These are phyloP conservation scores for Ranitomeya variabilis DNA, from an alignment of 2,113 vertebrate genomes.

Conservation along the genomic window DNA sequence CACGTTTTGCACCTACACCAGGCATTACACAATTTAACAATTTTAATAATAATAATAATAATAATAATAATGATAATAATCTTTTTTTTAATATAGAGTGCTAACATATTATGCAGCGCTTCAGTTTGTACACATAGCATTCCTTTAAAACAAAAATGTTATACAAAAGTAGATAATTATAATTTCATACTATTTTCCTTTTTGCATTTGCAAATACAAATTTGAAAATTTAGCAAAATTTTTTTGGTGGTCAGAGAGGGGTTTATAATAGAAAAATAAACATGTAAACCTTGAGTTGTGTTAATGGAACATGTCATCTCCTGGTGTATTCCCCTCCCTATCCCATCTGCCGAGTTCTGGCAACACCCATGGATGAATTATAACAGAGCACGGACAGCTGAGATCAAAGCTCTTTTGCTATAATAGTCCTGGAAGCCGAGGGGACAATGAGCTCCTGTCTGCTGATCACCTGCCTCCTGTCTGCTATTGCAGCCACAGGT, in stretches of 20 bases:
- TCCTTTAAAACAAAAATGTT: no score
- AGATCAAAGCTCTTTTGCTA: not conserved
- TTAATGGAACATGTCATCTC: not conserved
- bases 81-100: no score
- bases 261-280: not conserved
- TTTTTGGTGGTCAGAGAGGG: not conserved
- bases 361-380: slow-evolving; percentile 19
- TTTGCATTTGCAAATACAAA: no score
- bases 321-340: not conserved
- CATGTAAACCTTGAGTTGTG: not conserved
- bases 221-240: no score
- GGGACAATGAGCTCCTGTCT: slow-evolving; percentile 10
- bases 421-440: slow-evolving; percentile 1
- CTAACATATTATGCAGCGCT: no score
- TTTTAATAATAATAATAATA: no score
- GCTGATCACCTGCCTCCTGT: not conserved
- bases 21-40: no score
- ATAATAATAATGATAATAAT: no score
- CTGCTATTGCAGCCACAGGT: slow-evolving; percentile 15
- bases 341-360: not conserved
- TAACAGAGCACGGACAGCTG: not conserved
- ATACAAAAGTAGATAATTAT: no score
- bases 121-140: no score
- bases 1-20: no score
- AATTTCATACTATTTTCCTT: no score